A percentile compares a stretch with the other conserved stretches of the same genome.
These are phyloP conservation scores for Bostrychus sinensis DNA, from an alignment of 2,113 vertebrate genomes.

Conservation along the genomic window DNA sequence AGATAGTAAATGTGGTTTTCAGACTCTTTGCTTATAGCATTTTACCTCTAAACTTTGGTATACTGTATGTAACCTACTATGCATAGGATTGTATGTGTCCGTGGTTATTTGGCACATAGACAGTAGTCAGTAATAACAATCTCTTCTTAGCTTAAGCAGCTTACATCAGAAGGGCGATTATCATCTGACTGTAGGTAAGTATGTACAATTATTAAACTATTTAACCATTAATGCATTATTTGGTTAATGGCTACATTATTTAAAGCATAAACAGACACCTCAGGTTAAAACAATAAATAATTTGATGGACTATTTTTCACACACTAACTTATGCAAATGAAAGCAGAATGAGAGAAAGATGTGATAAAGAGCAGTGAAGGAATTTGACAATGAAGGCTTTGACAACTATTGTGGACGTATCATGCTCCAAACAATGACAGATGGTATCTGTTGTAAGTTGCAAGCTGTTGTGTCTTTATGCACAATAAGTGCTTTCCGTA, in stretches of 20 bases:
- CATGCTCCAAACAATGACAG: slow-evolving; percentile 43
- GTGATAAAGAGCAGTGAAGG: slow-evolving; percentile 7
- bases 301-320: background rate
- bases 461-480: slow-evolving; percentile 24
- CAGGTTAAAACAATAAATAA: background rate
- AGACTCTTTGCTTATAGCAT: too few relatives aligned
- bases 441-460: slow-evolving; percentile 47
- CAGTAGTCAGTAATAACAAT: too few relatives aligned
- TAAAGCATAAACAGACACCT: background rate
- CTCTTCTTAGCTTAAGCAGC: slow-evolving; percentile 31
- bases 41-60: too few relatives aligned
- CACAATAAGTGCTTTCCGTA: slow-evolving; percentile 12
- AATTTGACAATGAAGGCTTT: slow-evolving; percentile 36
- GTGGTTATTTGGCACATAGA: too few relatives aligned
- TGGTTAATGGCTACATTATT: background rate
- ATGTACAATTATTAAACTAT: background rate
- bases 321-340: background rate
- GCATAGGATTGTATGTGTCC: too few relatives aligned
- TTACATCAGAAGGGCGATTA: background rate
- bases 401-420: slow-evolving; percentile 34
- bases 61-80: too few relatives aligned
- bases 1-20: too few relatives aligned
- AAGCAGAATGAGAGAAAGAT: background rate
- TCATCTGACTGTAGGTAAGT: too few relatives aligned
- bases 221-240: background rate